phyloP scores from a whole-genome alignment of 2,113 vertebrate genomes.

The Corvus moneduloides region DNA sequence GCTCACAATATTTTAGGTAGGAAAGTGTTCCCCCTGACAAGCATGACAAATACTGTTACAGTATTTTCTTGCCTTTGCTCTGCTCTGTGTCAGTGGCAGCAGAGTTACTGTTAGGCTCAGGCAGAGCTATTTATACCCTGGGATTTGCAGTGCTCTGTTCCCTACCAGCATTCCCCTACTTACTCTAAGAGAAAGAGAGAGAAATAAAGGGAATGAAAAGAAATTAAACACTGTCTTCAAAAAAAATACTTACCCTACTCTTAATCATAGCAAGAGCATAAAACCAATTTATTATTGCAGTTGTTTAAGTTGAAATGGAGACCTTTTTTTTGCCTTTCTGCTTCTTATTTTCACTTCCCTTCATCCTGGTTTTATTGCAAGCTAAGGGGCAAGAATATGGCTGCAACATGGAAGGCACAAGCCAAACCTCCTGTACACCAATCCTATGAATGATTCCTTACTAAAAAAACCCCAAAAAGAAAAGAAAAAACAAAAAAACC shows the following conservation, averaged over 20 bases:
- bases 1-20: slow-evolving; percentile 17
- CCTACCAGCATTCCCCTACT: neutral
- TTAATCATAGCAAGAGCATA: neutral
- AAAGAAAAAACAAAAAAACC: neutral
- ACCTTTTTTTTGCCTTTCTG: neutral
- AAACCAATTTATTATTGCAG: neutral
- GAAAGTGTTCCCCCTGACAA: slow-evolving; percentile 24
- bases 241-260: neutral
- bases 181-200: neutral
- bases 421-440: neutral
- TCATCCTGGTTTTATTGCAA: neutral
- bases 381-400: neutral
- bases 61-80: slow-evolving; percentile 15
- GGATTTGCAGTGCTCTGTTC: neutral
- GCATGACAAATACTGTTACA: slow-evolving; percentile 34
- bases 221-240: neutral
- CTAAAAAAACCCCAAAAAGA: neutral
- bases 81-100: neutral
- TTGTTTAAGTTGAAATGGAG: neutral
- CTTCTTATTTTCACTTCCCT: neutral
- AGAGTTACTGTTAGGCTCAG: slow-evolving; percentile 12
- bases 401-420: neutral
- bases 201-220: neutral
- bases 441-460: neutral
- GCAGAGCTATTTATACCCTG: slow-evolving; percentile 18